A percentile compares a stretch with the other conserved stretches of the same genome.
These are phyloP conservation scores for Drosophila lacertosa DNA, from an alignment of 1,140 invertebrate genomes.

Conservation along the genomic window DNA sequence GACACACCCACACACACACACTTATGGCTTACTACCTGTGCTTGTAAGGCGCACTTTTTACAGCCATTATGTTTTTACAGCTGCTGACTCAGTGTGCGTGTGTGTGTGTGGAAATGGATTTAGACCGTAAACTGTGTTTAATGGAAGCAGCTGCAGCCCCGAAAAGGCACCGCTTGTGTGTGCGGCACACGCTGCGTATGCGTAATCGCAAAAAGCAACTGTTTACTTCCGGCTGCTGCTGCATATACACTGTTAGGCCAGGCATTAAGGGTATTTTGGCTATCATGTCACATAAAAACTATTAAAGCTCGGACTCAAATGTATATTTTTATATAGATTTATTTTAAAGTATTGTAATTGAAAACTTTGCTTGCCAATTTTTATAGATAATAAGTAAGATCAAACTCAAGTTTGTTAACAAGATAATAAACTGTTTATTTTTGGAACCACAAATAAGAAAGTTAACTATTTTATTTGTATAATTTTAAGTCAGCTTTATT, in stretches of 20 bases:
- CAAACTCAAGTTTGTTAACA: too few relatives aligned
- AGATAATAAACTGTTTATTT: too few relatives aligned
- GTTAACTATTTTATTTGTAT: too few relatives aligned
- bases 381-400: too few relatives aligned
- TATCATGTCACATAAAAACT: too few relatives aligned
- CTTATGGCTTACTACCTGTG: conserved; percentile 55
- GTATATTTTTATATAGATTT: too few relatives aligned
- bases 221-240: conserved; percentile 21
- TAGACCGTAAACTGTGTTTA: conserved; percentile 80
- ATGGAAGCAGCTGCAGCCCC: conserved; percentile 34
- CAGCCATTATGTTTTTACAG: conserved; percentile 77
- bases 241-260: neutral
- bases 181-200: conserved; percentile 55
- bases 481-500: too few relatives aligned
- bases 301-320: too few relatives aligned
- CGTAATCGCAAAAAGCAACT: conserved; percentile 59
- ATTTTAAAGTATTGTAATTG: too few relatives aligned
- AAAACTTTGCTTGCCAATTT: too few relatives aligned
- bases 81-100: conserved; percentile 34
- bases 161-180: neutral
- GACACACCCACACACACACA: neutral
- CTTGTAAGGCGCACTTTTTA: conserved; percentile 67
- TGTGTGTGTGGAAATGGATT: conserved; percentile 65
- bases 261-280: neutral
- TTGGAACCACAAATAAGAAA: too few relatives aligned